These are phyloP conservation scores for Salvelinus fontinalis DNA, from an alignment of 2,113 vertebrate genomes.

Conservation along the genomic window DNA sequence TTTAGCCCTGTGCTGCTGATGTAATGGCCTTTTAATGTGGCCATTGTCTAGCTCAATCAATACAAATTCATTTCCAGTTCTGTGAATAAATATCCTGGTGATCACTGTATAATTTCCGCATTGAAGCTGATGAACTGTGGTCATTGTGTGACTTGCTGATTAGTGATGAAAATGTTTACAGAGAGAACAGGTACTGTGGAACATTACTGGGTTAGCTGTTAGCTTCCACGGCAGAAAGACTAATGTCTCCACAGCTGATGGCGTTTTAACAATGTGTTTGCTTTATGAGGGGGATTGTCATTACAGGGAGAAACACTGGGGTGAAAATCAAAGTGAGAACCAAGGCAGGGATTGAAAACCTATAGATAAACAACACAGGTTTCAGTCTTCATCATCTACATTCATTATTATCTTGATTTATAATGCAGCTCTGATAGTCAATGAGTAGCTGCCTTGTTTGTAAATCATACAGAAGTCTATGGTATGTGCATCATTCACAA, in stretches of 20 bases:
- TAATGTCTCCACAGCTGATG: conserved; percentile 27
- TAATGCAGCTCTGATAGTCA: not conserved
- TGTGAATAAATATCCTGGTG: conserved; percentile 44
- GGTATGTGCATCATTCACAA: not conserved
- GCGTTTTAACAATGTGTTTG: conserved; percentile 41
- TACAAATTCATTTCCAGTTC: conserved; percentile 50
- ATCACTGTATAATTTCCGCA: conserved; percentile 27
- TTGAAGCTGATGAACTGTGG: conserved; percentile 11
- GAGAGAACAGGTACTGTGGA: conserved; percentile 17
- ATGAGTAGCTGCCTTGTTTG: not conserved
- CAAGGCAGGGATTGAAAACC: not conserved
- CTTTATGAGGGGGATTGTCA: conserved; percentile 21
- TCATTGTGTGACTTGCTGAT: conserved; percentile 27
- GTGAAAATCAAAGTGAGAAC: not conserved
- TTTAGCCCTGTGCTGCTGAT: conserved; percentile 18
- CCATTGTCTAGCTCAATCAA: conserved; percentile 51
- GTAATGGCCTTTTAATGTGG: conserved; percentile 55
- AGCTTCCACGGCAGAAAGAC: not conserved
- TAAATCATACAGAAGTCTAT: not conserved
- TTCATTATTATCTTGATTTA: not conserved
- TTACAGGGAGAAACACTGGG: not conserved
- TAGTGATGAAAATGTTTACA: conserved; percentile 38
- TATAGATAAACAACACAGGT: not conserved
- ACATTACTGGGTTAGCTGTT: conserved; percentile 9
- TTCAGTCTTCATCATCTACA: no score